Percentiles rank a stretch among this genome's conserved stretches.
Conservation (phyloP, 2,797 vertebrate species). For the Philypnodon macrostomus region DNA sequence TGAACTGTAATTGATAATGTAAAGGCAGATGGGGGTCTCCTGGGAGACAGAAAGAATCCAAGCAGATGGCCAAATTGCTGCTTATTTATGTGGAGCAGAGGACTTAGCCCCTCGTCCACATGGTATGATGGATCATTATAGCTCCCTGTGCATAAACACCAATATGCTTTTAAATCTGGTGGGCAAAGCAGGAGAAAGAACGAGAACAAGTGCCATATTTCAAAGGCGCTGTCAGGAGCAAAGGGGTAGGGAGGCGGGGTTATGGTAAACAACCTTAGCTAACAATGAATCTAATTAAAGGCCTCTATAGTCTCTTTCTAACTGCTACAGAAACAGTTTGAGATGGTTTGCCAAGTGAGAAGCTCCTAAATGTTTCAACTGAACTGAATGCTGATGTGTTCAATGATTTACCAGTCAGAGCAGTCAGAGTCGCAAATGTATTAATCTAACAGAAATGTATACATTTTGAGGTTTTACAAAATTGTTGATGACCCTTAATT, state of each 20-base stretch:
- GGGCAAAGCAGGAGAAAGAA: conserved; percentile 80
- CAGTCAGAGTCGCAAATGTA: too few species aligned
- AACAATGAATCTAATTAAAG: conserved; percentile 77
- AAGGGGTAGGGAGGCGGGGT: conserved; percentile 5
- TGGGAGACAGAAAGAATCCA: conserved; percentile 90
- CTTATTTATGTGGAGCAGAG: conserved; percentile 95
- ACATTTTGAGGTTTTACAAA: too few species aligned
- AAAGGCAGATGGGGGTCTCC: conserved; percentile 97
- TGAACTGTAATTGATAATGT: conserved; percentile 98
- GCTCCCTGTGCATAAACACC: conserved; percentile 92
- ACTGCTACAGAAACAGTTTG: conserved; percentile 35
- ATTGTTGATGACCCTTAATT: too few species aligned
- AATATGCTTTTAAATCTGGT: conserved; percentile 98
- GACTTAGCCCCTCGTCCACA: conserved; percentile 70
- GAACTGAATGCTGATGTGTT: conserved; percentile 33
- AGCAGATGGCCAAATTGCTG: conserved; percentile 97
- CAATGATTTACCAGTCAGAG: conserved; percentile 34
- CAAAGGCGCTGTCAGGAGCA: conserved; percentile 81
- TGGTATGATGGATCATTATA: conserved; percentile 97
- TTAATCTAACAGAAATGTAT: too few species aligned
- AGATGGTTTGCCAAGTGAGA: conserved; percentile 30
- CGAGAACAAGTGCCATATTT: conserved; percentile 83
- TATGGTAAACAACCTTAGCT: conserved; percentile 81
- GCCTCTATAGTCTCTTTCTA: conserved; percentile 44
- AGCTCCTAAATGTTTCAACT: conserved; percentile 37